Conservation (phyloP, 1,140 invertebrate genomes). For the Diplogasteroides magnus region DNA sequence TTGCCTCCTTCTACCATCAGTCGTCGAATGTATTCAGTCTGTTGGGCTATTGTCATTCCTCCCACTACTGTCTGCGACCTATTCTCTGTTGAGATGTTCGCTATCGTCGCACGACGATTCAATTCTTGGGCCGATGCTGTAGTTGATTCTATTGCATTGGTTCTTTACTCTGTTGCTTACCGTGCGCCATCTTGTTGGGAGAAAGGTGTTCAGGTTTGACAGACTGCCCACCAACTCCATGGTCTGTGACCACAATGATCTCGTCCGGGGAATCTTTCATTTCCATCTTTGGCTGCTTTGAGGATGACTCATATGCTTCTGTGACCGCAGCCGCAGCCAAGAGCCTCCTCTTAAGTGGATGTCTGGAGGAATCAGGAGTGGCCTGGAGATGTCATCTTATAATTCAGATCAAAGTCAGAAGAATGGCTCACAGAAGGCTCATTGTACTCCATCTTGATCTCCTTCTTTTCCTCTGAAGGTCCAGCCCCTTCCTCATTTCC, state of each 20-base stretch:
- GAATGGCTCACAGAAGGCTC: neutral
- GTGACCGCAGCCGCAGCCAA: neutral
- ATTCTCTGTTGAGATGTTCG: too few relatives aligned
- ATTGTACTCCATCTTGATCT: conserved; percentile 5
- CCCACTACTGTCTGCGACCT: too few relatives aligned
- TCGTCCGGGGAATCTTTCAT: neutral
- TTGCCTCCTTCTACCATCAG: too few relatives aligned
- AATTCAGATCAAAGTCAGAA: conserved; percentile 2
- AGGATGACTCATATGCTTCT: neutral
- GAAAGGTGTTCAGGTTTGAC: neutral
- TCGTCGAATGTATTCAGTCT: too few relatives aligned
- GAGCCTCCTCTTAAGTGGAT: conserved; percentile 18
- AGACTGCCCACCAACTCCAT: neutral
- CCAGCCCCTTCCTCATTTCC: conserved; percentile 7
- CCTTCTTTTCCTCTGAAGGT: conserved; percentile 19
- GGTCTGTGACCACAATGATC: neutral
- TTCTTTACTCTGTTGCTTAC: too few relatives aligned
- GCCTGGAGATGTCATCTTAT: conserved; percentile 1
- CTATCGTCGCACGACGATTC: too few relatives aligned
- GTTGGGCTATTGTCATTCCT: too few relatives aligned
- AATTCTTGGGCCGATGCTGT: too few relatives aligned
- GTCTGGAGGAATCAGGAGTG: conserved; percentile 2
- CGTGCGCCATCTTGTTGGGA: too few relatives aligned
- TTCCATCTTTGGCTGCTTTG: neutral
- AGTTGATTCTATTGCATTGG: too few relatives aligned